phyloP scores from a whole-genome alignment of 2,888 invertebrate species.

The Atethmia centrago region DNA sequence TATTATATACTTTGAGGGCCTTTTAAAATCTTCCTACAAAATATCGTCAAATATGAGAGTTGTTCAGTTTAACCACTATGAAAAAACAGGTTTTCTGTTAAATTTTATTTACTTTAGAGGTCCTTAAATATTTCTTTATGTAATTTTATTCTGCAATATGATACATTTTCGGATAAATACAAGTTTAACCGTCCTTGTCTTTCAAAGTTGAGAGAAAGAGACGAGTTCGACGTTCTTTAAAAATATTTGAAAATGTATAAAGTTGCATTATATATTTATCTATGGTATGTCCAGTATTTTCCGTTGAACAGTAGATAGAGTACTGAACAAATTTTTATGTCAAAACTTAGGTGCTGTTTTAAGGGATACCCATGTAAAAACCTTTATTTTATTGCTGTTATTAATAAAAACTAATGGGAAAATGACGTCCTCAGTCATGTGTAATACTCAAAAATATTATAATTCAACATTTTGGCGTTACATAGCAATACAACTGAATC shows the following conservation, averaged over 20 bases:
- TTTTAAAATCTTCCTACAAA: conserved; percentile 2
- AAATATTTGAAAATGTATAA: conserved; percentile 30
- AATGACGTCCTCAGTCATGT: conserved; percentile 19
- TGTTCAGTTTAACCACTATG: neutral
- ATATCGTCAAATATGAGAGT: neutral
- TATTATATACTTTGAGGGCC: conserved; percentile 26
- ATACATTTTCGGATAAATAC: conserved; percentile 15
- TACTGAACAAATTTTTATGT: conserved; percentile 78
- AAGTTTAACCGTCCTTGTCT: conserved; percentile 16
- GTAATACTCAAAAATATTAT: conserved; percentile 57
- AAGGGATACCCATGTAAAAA: conserved; percentile 52
- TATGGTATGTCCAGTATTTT: conserved; percentile 62
- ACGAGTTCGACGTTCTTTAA: conserved; percentile 8
- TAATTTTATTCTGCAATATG: conserved; percentile 24
- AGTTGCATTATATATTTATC: conserved; percentile 29
- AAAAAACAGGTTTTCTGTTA: conserved; percentile 9
- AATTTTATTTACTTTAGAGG: conserved; percentile 8
- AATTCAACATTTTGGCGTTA: neutral
- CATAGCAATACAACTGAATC: neutral
- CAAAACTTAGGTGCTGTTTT: conserved; percentile 78
- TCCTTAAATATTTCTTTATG: conserved; percentile 29
- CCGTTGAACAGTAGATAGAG: conserved; percentile 66
- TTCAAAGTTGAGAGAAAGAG: conserved; percentile 30
- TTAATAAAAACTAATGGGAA: conserved; percentile 20
- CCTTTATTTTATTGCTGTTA: conserved; percentile 46